Percentiles rank a stretch among this genome's conserved stretches.
Conservation (phyloP, 2,113 vertebrate species). For the Illadopsis cleaveri region DNA sequence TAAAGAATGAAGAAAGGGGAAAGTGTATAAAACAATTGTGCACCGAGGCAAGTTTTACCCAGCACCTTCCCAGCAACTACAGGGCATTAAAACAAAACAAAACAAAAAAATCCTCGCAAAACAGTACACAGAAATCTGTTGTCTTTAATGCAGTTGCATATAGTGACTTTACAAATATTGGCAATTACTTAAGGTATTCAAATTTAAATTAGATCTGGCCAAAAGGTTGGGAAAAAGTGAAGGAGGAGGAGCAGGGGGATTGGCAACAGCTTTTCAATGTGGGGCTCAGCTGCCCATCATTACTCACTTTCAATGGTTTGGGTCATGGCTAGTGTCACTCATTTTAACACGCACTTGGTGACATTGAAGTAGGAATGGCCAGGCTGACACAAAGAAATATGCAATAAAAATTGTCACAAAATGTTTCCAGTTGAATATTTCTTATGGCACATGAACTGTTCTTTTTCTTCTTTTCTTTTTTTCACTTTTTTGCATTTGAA, state of each 20-base stretch:
- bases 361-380: background rate
- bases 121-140: constrained; percentile 50
- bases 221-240: constrained; percentile 49
- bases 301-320: constrained; percentile 45
- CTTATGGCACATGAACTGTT: background rate
- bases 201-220: constrained; percentile 58
- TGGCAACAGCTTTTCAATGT: constrained; percentile 24
- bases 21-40: constrained; percentile 79
- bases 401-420: background rate
- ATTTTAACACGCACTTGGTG: constrained; percentile 40
- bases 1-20: constrained; percentile 80
- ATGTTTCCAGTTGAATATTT: background rate
- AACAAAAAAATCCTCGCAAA: constrained; percentile 14
- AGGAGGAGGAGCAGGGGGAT: background rate
- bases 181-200: constrained; percentile 67
- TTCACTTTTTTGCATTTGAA: background rate
- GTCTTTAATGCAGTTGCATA: constrained; percentile 53
- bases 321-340: constrained; percentile 45
- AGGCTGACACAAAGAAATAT: constrained; percentile 14
- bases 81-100: background rate
- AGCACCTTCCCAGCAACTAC: constrained; percentile 63
- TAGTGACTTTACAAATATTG: constrained; percentile 69
- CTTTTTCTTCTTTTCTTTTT: background rate
- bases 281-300: constrained; percentile 50
- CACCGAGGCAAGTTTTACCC: constrained; percentile 59